These are phyloP conservation scores for Mythimna impura DNA, from an alignment of 2,888 invertebrate genomes.

Conservation along the genomic window DNA sequence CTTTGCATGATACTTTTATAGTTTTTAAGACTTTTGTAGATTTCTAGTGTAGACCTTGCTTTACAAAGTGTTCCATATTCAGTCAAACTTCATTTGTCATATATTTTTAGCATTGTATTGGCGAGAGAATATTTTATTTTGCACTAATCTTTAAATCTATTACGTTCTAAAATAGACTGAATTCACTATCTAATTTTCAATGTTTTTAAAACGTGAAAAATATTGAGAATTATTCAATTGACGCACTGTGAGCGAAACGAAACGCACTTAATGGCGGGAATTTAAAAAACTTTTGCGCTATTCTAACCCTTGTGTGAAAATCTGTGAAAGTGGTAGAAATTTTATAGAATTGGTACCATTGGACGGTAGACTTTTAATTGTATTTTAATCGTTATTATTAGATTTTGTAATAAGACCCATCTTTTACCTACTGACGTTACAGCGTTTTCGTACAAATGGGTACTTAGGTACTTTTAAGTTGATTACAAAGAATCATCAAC, in stretches of 20 bases:
- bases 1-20: too few relatives aligned
- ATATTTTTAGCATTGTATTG: conserved; percentile 3
- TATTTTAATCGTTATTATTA: too few relatives aligned
- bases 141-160: neutral
- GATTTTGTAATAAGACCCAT: too few relatives aligned
- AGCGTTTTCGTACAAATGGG: too few relatives aligned
- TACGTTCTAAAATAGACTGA: neutral
- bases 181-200: neutral
- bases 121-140: neutral
- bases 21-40: too few relatives aligned
- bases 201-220: neutral
- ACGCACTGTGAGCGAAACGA: neutral
- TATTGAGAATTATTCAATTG: neutral
- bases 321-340: neutral
- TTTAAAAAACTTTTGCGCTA: conserved; percentile 10
- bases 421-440: too few relatives aligned
- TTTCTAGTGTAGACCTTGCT: neutral
- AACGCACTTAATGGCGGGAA: conserved; percentile 24
- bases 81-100: neutral
- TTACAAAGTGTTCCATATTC: conserved; percentile 11
- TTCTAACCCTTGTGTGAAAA: neutral
- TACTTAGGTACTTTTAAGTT: too few relatives aligned
- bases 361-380: neutral
- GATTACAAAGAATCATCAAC: too few relatives aligned
- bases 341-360: neutral